A percentile compares a stretch with the other conserved stretches of the same genome.
Conservation (phyloP, 2,113 vertebrate species). For the Alces alces region DNA sequence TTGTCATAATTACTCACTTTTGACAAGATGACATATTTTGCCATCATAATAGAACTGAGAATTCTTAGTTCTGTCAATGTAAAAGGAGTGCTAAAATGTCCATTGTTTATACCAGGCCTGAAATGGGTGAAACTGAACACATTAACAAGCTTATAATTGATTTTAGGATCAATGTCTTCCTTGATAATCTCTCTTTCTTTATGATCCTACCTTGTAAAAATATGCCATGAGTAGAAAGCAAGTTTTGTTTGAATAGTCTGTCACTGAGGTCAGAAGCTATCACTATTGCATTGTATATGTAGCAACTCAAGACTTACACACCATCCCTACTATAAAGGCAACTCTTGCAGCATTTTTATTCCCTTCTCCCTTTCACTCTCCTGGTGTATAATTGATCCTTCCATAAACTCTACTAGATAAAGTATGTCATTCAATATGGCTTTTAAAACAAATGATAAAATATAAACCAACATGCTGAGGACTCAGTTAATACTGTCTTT, state of each 20-base stretch:
- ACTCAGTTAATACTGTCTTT: background rate
- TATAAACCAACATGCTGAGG: background rate
- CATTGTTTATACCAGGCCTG: background rate
- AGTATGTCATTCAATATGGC: background rate
- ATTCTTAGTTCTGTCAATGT: constrained; percentile 43
- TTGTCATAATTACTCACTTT: background rate
- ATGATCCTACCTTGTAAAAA: background rate
- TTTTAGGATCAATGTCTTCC: background rate
- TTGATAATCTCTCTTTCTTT: background rate
- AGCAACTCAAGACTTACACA: background rate
- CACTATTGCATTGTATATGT: background rate
- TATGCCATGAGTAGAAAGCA: background rate
- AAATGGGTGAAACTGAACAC: background rate
- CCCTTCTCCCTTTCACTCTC: background rate
- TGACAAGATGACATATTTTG: constrained; percentile 31
- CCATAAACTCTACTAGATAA: background rate
- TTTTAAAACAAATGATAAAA: background rate
- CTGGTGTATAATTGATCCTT: background rate
- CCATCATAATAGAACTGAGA: constrained; percentile 43
- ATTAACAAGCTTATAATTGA: background rate
- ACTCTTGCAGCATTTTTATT: background rate
- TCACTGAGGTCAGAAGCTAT: background rate
- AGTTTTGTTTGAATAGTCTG: background rate
- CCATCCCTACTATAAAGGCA: background rate
- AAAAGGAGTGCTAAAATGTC: background rate